These are phyloP conservation scores for Cephus runcator DNA, from an alignment of 2,888 invertebrate species.

Conservation along the genomic window DNA sequence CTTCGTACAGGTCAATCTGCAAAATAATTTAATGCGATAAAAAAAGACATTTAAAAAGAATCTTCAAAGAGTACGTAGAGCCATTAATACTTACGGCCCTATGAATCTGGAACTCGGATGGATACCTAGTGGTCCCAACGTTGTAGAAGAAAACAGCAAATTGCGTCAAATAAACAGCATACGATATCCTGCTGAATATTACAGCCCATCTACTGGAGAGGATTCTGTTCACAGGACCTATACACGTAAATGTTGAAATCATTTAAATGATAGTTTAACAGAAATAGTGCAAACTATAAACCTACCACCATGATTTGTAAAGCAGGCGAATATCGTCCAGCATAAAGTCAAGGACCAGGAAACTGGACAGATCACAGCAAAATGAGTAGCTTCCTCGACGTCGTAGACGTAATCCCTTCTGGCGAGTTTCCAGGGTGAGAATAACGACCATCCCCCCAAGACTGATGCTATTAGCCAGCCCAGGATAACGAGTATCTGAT, in stretches of 20 bases:
- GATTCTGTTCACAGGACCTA: conserved; percentile 68
- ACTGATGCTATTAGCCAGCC: conserved; percentile 69
- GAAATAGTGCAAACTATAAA: not conserved
- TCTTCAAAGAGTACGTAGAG: not conserved
- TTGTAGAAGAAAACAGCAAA: conserved; percentile 76
- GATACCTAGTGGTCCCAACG: conserved; percentile 72
- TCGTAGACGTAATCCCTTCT: conserved; percentile 72
- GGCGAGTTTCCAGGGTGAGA: conserved; percentile 72
- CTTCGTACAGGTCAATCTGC: conserved; percentile 72
- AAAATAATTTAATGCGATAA: conserved; percentile 40
- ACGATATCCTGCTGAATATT: conserved; percentile 74
- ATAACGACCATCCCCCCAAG: conserved; percentile 69
- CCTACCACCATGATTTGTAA: conserved; percentile 69
- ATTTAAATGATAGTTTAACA: not conserved
- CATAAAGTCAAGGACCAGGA: conserved; percentile 71
- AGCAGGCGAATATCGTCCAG: conserved; percentile 75
- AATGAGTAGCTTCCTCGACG: conserved; percentile 72
- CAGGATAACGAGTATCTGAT: conserved; percentile 67
- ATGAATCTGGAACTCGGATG: conserved; percentile 70
- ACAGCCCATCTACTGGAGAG: conserved; percentile 70
- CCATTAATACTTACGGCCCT: conserved; percentile 68
- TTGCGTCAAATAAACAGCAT: conserved; percentile 75
- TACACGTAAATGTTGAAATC: conserved; percentile 13
- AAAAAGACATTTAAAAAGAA: not conserved
- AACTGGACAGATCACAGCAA: conserved; percentile 74